Conservation (phyloP, 2,113 vertebrate genomes). For the Malurus elegans region DNA sequence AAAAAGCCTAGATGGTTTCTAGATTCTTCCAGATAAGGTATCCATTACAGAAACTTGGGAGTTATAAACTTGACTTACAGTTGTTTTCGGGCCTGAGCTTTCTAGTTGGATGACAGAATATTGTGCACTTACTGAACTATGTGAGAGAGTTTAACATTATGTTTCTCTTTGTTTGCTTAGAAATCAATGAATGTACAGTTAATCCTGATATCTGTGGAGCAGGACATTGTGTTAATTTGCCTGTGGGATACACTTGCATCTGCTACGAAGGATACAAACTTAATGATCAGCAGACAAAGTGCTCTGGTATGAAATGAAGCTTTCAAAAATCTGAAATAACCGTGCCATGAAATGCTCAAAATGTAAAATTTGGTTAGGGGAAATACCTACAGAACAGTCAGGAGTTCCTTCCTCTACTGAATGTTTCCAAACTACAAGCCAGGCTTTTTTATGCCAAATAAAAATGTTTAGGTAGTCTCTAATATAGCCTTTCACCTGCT, state of each 20-base stretch:
- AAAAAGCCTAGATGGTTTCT: neutral
- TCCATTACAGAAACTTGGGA: neutral
- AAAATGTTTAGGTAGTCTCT: neutral
- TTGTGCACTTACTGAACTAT: neutral
- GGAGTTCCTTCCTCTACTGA: neutral
- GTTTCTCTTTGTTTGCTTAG: constrained; percentile 66
- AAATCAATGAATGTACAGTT: constrained; percentile 92
- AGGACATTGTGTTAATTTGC: constrained; percentile 90
- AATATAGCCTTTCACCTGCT: neutral
- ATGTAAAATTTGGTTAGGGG: neutral
- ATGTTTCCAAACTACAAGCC: neutral
- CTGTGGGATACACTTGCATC: constrained; percentile 87
- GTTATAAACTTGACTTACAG: neutral
- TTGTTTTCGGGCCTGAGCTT: neutral
- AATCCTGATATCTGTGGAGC: constrained; percentile 90
- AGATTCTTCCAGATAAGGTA: neutral
- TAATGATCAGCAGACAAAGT: constrained; percentile 80
- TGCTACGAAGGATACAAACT: constrained; percentile 85
- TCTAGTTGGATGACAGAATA: neutral
- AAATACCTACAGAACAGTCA: neutral
- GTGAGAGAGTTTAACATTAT: neutral
- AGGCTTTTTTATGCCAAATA: neutral
- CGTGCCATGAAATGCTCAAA: neutral
- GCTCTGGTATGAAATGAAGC: constrained; percentile 80
- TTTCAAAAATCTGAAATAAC: neutral